Evolutionary conservation across 2,113 vertebrate genomes (phyloP), one percentile per base, ranked within the genome.

Genomic region (Cygnus buccinator): DNA sequence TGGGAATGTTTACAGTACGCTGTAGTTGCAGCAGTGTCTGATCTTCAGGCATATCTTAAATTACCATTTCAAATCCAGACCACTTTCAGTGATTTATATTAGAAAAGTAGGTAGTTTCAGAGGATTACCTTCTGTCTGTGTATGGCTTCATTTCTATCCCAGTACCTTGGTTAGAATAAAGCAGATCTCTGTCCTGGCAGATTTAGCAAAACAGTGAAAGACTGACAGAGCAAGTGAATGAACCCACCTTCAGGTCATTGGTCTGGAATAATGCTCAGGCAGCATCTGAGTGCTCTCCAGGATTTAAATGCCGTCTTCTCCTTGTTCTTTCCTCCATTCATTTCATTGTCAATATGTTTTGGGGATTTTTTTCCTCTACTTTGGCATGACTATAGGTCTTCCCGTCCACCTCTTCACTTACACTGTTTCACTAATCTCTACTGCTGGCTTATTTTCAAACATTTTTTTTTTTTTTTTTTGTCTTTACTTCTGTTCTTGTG

Each of bases 221-320:
- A 78, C 33, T 63, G 37, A 84, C n/a, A 52, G 80, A 91, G 41
- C 50, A 85, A 62, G n/a, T 50, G 39, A 92, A 85, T 94, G 92
- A 96, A 95, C 95, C 59, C 54, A 90, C 84, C 86, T 94, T 95
- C 70, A 89, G 96, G 94, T 84, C 95, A 93, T 31, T 90, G 68
- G 48, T 92, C 93, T 95, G 93, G 93, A 95, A 95, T 84, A 95
- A 81, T 75, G 87, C 75, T 96, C 88, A 95, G 16, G 76, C 84
- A 87, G 31, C 25, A 17, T 67, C 48, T 86, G 80, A 87, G 62
- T 1, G 3, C 50, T 89, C 35, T 74, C 43, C 76, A 90, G 85
- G 72, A 88, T 92, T 88, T 89, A 59, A 96, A 93, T 90, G 48
- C 39, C 57, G 26, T 89, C 82, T 88, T 93, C 83, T 93, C 5